Base-by-base conservation (phyloP, 2,888 invertebrate species). In the Beris chalybata region DNA sequence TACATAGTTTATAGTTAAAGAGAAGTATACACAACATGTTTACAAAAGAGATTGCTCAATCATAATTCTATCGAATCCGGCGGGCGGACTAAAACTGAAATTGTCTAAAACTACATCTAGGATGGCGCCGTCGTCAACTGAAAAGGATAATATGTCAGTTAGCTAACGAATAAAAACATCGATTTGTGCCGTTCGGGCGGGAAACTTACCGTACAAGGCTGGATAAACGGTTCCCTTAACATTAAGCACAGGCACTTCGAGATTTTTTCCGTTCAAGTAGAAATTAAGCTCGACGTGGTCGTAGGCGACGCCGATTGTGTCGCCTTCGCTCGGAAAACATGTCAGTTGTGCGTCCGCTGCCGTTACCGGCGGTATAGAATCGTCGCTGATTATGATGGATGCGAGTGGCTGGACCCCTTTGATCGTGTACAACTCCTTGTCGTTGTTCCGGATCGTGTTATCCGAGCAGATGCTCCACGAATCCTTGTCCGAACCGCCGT, bases 71-170 rank as follows among this genome's bases (percentile, higher is more conserved):
- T 97, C 96, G 78, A 91, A 97, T 47, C 97, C 97, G 59, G 87
- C 83, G 0, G 93, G 92, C 45, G 92, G 90, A 0, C 89, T 86
- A 77, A 92, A 89, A 71, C 88, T 86, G 79, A 97, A 97, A 77
- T 91, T 91, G 73, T 93, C 93, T 79, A 98, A 87, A 75, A 95
- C 90, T 71, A 97, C 89, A 81, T 99, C 99, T 82, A 99, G 80
- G 73, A 98, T 97, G 32, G 98, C 97, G 72, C 97, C 97, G 79
- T 97, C 96, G 76, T 97, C 97, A 75, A 98, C 97, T 95, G 38
- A 5, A 87, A 87, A 74, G 3, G 71, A 73, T 69, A 72, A 45
- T 2, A 31, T 48, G 6, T 50, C 9, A 68, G 45, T 47, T 32
- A 13, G 22, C 29, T 52, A n/a, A 38, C 13, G 15, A 48, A 12